phyloP scores from a whole-genome alignment of 2,888 invertebrate species.

The Sipha maydis region DNA sequence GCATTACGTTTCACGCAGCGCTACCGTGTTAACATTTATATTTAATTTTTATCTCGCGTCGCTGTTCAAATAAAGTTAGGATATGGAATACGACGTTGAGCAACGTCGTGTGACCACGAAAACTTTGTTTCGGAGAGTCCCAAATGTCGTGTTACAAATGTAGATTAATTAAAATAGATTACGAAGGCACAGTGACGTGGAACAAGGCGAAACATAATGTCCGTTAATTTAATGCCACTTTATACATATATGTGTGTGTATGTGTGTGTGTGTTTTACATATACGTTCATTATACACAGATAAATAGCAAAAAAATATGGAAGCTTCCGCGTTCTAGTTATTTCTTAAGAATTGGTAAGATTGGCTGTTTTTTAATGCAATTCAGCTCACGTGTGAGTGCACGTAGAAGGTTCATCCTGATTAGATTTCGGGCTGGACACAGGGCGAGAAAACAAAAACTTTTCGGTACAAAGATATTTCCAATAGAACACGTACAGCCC shows the following conservation, averaged over 20 bases:
- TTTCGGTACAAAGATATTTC: neutral
- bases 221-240: conserved; percentile 29
- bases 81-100: neutral
- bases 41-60: conserved; percentile 1
- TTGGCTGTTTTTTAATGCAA: conserved; percentile 11
- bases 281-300: neutral
- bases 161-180: conserved; percentile 52
- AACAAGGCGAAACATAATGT: conserved; percentile 4
- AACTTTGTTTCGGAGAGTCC: conserved; percentile 31
- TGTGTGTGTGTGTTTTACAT: neutral
- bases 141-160: conserved; percentile 13
- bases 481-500: neutral
- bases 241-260: neutral
- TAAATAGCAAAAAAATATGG: neutral
- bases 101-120: conserved; percentile 1
- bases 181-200: neutral
- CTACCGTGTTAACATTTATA: neutral
- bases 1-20: neutral
- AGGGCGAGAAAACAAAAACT: neutral
- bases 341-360: conserved; percentile 29
- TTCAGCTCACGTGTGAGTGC: conserved; percentile 13
- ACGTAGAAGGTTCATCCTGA: neutral
- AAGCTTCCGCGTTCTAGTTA: neutral
- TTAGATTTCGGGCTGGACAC: conserved; percentile 31
- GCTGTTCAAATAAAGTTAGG: conserved; percentile 21